Conservation (phyloP, 2,888 invertebrate species). For the Sminthurides aquaticus region DNA sequence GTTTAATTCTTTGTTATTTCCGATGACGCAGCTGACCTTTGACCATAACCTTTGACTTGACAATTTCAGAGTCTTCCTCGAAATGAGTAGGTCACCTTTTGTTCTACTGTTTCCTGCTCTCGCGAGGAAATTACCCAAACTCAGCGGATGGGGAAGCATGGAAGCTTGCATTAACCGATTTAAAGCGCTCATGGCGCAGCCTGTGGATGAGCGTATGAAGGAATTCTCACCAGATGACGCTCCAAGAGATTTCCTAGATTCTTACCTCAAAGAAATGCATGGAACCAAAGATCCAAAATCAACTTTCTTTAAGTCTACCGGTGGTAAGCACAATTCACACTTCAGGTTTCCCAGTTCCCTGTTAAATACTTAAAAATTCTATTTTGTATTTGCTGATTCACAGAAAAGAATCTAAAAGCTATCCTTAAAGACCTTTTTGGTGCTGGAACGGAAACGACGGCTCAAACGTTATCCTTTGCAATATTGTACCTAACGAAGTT, state of each 20-base stretch:
- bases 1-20: not conserved
- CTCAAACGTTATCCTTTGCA: conserved; percentile 2
- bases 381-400: not conserved
- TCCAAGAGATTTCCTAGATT: conserved; percentile 4
- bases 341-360: not conserved
- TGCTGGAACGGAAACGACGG: not conserved
- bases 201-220: not conserved
- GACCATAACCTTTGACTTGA: not conserved
- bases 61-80: not conserved
- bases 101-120: not conserved
- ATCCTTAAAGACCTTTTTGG: not conserved
- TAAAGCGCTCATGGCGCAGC: not conserved
- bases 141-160: not conserved
- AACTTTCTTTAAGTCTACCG: conserved; percentile 1
- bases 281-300: conserved; percentile 4
- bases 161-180: not conserved
- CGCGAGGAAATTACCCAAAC: not conserved
- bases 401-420: not conserved
- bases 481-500: conserved; percentile 11
- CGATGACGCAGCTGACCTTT: not conserved
- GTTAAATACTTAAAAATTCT: not conserved
- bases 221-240: not conserved
- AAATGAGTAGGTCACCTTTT: not conserved
- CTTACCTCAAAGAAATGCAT: conserved; percentile 4
- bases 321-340: not conserved